phyloP scores from a whole-genome alignment of 1,140 invertebrate genomes.

The Aphaenogaster ashmeadi region DNA sequence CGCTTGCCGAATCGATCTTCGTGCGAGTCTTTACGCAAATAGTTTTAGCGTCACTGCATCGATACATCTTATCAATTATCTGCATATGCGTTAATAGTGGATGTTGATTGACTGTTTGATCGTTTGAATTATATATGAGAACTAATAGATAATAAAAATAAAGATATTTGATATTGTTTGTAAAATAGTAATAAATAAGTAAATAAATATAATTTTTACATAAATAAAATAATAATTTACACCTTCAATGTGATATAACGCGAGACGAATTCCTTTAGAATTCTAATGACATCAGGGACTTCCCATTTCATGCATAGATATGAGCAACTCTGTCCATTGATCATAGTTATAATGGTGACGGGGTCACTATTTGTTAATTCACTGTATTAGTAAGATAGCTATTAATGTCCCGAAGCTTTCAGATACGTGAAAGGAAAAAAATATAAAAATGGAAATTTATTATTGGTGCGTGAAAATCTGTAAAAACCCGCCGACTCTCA shows the following conservation, averaged over 20 bases:
- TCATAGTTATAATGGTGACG: background rate
- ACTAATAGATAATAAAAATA: background rate
- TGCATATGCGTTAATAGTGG: background rate
- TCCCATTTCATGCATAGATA: constrained; percentile 46
- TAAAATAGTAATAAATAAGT: background rate
- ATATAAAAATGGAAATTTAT: background rate
- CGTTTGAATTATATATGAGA: background rate
- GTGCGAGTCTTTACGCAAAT: constrained; percentile 45
- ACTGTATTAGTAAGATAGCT: background rate
- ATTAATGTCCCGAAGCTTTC: background rate
- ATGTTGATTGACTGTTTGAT: constrained; percentile 24
- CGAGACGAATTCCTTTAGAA: background rate
- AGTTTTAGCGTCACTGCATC: constrained; percentile 12
- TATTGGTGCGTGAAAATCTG: background rate
- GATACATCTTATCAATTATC: constrained; percentile 35
- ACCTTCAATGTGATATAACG: background rate
- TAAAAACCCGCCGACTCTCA: background rate
- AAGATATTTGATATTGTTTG: background rate
- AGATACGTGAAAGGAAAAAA: background rate
- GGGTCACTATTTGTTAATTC: background rate
- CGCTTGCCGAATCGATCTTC: constrained; percentile 63
- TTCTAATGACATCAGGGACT: constrained; percentile 23
- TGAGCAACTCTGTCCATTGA: background rate
- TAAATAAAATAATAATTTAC: background rate
- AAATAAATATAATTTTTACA: background rate